phyloP scores from a whole-genome alignment of 1,140 invertebrate species.

The Hypsibius dujardini region DNA sequence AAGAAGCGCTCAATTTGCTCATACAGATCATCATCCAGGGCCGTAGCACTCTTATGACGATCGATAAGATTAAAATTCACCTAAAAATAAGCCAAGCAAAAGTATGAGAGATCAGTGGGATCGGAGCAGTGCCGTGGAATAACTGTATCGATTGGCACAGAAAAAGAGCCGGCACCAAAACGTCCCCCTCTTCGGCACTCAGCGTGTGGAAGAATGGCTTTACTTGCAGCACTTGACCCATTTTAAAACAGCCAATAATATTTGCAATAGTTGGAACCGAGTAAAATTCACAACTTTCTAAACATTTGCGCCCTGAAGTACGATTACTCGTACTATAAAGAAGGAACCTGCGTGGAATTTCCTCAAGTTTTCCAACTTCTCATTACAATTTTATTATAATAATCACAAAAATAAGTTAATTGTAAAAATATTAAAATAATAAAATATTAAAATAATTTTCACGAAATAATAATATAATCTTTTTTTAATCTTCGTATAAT shows the following conservation, averaged over 20 bases:
- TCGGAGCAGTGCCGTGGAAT: background rate
- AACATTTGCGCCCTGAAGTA: too few relatives aligned
- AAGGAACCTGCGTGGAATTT: too few relatives aligned
- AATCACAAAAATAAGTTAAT: too few relatives aligned
- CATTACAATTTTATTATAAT: too few relatives aligned
- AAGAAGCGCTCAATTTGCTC: background rate
- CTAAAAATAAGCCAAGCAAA: background rate
- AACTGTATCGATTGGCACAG: background rate
- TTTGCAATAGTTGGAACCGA: too few relatives aligned
- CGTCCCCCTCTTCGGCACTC: background rate
- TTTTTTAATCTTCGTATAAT: background rate
- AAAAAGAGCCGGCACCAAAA: background rate
- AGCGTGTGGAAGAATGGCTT: background rate
- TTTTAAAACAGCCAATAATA: too few relatives aligned
- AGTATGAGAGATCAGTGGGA: background rate
- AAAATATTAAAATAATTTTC: background rate
- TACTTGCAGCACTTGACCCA: too few relatives aligned
- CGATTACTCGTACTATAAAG: too few relatives aligned
- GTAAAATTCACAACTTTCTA: too few relatives aligned
- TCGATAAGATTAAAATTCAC: conserved; percentile 13
- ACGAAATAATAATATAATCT: background rate
- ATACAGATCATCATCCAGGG: conserved; percentile 8
- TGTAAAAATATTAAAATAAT: too few relatives aligned
- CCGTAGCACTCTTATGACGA: background rate
- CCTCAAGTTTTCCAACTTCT: too few relatives aligned